These are phyloP conservation scores for Simalia tracyae DNA, from an alignment of 2,797 vertebrate genomes.

Conservation along the genomic window DNA sequence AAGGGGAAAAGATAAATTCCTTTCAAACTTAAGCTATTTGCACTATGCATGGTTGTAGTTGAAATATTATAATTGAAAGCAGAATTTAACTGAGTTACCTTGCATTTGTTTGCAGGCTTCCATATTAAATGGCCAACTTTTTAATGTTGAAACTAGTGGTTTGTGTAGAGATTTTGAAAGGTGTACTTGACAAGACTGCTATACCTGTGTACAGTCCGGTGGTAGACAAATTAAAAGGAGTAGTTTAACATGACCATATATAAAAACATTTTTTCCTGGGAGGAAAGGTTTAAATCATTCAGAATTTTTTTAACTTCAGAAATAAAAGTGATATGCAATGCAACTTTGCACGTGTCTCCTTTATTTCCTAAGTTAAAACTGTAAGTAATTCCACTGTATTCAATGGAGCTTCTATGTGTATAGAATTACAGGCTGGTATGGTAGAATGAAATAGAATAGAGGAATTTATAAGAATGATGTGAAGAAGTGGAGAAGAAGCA, in stretches of 20 bases:
- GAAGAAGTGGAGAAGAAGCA: background rate
- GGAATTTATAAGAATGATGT: background rate
- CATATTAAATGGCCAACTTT: background rate
- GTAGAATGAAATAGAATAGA: background rate
- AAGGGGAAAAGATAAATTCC: background rate
- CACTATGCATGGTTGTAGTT: background rate
- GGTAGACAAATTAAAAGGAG: background rate
- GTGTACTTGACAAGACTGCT: background rate
- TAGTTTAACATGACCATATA: background rate
- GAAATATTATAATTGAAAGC: background rate
- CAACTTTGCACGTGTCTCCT: no score
- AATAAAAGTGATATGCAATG: background rate
- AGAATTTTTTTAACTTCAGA: background rate
- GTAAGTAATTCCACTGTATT: background rate
- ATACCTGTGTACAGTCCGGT: background rate
- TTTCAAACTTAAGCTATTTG: background rate
- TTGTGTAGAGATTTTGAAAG: background rate
- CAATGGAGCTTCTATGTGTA: background rate
- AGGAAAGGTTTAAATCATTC: background rate
- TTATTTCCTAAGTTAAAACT: background rate
- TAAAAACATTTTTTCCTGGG: background rate
- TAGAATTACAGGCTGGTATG: background rate
- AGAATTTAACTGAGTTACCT: background rate
- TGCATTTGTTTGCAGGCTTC: background rate
- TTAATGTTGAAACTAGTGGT: background rate